Base-by-base conservation (phyloP, 2,113 vertebrate species). In the Chloropsis cyanopogon region DNA sequence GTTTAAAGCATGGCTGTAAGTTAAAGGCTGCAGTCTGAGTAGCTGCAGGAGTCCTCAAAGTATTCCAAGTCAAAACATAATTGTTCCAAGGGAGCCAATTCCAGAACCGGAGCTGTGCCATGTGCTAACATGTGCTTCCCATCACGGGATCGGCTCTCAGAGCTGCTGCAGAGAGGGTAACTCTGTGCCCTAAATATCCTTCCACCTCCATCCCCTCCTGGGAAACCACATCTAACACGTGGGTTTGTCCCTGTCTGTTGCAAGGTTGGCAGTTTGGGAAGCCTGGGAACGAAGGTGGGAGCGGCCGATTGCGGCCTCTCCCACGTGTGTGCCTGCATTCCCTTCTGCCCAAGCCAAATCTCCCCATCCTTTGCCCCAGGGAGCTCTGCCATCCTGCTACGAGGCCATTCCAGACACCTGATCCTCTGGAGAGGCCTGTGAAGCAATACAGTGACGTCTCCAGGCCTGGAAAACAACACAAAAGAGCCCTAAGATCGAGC, bases 1-100 rank as follows among this genome's bases (percentile, higher is more conserved):
- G 17, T 71, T 91, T 64, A 61, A 46, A 79, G 50, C 14, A 3
- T 4, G 9, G 26, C n/a, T 66, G 2, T 37, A 64, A 83, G 46
- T 56, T 57, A 61, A 75, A 75, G 52, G 19, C 76, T 86, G 7
- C 66, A 59, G 52, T 7, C 50, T 68, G 52, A 28, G 46, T 39
- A 87, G 63, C 94, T 94, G 76, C 93, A 92, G 88, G 90, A 88
- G 29, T 44, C 64, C 80, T 95, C 64, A 4, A 60, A 63, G 26
- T 14, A 65, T 96, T 78, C 88, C 80, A 90, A 92, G 79, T 24
- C 33, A 50, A 90, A 95, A 77, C 54, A 76, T 66, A 81, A 59
- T 63, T 77, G 35, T 61, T 93, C 64, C 3, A 0, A 83, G 70
- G 59, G 59, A 93, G 70, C 12, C 8, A 86, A 86, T 93, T 85